Evolutionary conservation across 2,888 invertebrate species (phyloP).

Genomic region (Gandaritis pyraliata): DNA sequence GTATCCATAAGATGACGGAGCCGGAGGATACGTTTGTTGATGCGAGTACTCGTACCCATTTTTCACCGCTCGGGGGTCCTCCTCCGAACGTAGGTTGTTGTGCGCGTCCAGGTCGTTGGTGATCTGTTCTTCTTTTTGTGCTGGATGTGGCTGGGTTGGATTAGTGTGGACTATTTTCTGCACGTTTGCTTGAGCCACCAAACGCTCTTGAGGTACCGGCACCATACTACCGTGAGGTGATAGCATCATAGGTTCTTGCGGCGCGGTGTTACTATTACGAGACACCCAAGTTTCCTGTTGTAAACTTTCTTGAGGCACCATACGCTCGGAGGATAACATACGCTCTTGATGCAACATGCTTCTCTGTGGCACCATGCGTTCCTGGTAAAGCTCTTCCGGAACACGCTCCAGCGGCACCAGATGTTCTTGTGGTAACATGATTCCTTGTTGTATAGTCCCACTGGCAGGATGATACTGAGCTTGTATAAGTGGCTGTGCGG

Average conservation of each 20-base stretch:
- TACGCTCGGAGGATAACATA: constrained; percentile 16
- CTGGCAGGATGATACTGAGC: constrained; percentile 36
- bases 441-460: constrained; percentile 33
- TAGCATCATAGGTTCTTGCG: neutral
- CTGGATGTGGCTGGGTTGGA: constrained; percentile 5
- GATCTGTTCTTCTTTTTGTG: constrained; percentile 24
- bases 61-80: constrained; percentile 36
- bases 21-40: constrained; percentile 31
- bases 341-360: constrained; percentile 21
- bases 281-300: constrained; percentile 19
- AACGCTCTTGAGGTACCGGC: constrained; percentile 15
- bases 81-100: constrained; percentile 21
- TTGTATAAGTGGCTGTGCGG: constrained; percentile 39
- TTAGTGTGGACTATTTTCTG: constrained; percentile 35
- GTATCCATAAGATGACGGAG: constrained; percentile 41
- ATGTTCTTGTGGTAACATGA: constrained; percentile 29
- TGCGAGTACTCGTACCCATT: constrained; percentile 37
- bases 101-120: constrained; percentile 19
- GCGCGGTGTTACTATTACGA: constrained; percentile 10
- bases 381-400: constrained; percentile 29
- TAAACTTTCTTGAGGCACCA: constrained; percentile 17
- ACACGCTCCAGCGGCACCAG: constrained; percentile 24
- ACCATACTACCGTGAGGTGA: neutral
- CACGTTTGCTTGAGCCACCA: constrained; percentile 22
- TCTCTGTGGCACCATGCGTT: constrained; percentile 26